These are phyloP conservation scores for Myotis brandtii DNA, from an alignment of 2,113 vertebrate genomes.

Conservation along the genomic window DNA sequence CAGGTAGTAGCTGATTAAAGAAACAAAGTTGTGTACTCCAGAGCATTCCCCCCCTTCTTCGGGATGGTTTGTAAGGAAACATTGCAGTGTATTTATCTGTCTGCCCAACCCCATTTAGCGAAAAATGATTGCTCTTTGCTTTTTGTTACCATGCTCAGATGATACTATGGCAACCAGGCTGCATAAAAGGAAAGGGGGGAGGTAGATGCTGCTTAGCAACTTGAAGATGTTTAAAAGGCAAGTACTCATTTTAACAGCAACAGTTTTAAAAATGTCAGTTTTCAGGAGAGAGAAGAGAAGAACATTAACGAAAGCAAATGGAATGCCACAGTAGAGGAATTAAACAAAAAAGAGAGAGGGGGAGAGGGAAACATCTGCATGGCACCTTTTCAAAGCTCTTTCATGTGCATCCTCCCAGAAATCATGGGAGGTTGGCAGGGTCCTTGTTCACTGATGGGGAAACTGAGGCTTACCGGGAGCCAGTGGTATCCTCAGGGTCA, in stretches of 20 bases:
- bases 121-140: conserved; percentile 85
- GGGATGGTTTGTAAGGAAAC: conserved; percentile 61
- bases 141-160: conserved; percentile 84
- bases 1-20: not conserved
- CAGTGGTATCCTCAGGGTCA: not conserved
- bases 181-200: conserved; percentile 75
- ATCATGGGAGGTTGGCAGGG: not conserved
- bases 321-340: not conserved
- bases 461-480: not conserved
- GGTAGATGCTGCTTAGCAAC: conserved; percentile 87
- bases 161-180: conserved; percentile 88
- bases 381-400: not conserved
- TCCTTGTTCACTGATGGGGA: not conserved
- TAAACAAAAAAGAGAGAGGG: not conserved
- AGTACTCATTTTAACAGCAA: conserved; percentile 82
- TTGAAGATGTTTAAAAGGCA: conserved; percentile 85
- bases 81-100: conserved; percentile 72
- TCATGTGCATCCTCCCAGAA: not conserved
- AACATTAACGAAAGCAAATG: conserved; percentile 60
- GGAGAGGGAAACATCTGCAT: not conserved
- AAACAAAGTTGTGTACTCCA: fast-evolving
- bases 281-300: conserved; percentile 32
- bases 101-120: conserved; percentile 62
- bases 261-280: conserved; percentile 74
- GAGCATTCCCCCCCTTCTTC: not conserved